Evolutionary conservation across 2,797 vertebrate genomes (phyloP).

Genomic region (Oreochromis mossambicus): DNA sequence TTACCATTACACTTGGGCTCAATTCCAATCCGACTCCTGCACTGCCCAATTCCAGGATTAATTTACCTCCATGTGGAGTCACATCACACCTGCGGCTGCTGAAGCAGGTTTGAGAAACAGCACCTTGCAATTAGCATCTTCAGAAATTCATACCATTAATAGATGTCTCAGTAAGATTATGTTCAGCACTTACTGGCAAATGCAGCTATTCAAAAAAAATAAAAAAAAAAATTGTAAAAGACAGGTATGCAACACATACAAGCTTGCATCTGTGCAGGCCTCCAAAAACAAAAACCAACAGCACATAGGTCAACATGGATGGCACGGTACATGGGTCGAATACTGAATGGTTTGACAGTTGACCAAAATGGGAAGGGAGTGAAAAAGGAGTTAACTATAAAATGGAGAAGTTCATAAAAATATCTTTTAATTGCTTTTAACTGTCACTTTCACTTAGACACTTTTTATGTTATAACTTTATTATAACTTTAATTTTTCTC

Average conservation of each 20-base stretch:
- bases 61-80: rapidly evolving
- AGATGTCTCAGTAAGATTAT: rapidly evolving
- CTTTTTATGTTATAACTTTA: not conserved
- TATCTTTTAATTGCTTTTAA: not conserved
- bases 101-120: not conserved
- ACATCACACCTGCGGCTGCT: not conserved
- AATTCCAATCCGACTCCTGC: not conserved
- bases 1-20: not conserved
- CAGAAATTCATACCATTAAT: not conserved
- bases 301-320: not conserved
- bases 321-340: not conserved
- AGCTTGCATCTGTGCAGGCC: not conserved
- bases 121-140: not conserved
- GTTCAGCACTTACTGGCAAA: not conserved
- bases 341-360: not conserved
- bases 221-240: rapidly evolving
- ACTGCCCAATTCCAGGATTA: rapidly evolving
- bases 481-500: not conserved
- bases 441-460: not conserved
- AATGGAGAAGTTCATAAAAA: not conserved
- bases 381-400: not conserved
- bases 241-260: not conserved
- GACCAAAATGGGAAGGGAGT: not conserved
- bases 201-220: not conserved
- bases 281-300: not conserved